Evolutionary conservation across 1,140 invertebrate genomes (phyloP), one percentile per base, ranked within the genome.

Genomic region (Drosophila ercepeae): DNA sequence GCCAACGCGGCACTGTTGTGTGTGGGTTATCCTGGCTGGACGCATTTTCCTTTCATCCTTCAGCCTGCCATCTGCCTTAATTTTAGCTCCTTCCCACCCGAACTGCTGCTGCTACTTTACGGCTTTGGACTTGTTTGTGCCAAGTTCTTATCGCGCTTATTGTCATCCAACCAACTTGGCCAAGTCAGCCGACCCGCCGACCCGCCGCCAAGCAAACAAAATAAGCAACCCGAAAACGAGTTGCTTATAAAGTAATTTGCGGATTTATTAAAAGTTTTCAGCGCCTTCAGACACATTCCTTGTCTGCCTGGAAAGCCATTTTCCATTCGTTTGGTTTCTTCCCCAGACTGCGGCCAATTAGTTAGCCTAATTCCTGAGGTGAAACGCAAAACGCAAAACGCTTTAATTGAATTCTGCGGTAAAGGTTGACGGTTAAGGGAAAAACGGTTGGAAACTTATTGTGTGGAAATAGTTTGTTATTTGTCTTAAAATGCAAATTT

Each of bases 231-330:
- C 39, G 29, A 49, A 59, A 59, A 42, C 44, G 73, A 78, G 75
- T 88, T 74, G 73, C 82, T 88, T 86, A 75, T 82, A 78, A 88
- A 86, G 82, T 82, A 86, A 86, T 86, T 86, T 86, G 69, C 74
- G 54, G 58, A 86, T 86, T 86, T 86, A 88, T 86, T 78, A 86
- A 86, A 86, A 86, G 44, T 86, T 83, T 77, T 68, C 36, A 42
- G 68, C 73, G 76, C 77, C 67, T 79, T 72, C 83, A 58, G 50
- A 72, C 59, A 75, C 65, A 29, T 36, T 53, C 42, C 60, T 51
- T 45, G 58, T 84, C 72, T 65, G 41, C 14, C 25, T 13, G 39
- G 6, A 45, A 67, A 67, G 29, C 25, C n/a, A 21, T 27, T 29
- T 36, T 13, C 34, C 34, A n/a, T 36, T 27, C 11, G 16, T 16